Percentiles rank a stretch among this genome's conserved stretches.
Evolutionary conservation across 92 coral and sea anemone genomes (phyloP).

Genomic region (Meandrina meandrites): DNA sequence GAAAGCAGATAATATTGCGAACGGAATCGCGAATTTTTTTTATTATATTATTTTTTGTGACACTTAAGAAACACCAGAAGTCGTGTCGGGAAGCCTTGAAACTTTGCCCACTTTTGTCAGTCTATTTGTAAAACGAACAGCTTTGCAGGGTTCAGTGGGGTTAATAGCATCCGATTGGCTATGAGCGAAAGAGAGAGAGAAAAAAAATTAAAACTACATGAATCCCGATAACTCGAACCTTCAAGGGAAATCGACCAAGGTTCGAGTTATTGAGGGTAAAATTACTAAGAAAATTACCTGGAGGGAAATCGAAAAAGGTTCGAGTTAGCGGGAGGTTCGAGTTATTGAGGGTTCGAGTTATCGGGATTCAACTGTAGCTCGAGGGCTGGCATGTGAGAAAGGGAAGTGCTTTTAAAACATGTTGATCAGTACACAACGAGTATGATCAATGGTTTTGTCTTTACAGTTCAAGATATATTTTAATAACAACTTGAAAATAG

Average conservation of each 20-base stretch:
- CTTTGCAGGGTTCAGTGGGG: background rate
- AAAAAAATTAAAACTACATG: background rate
- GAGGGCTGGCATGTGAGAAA: background rate
- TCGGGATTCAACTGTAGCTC: too few relatives aligned
- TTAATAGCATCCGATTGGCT: background rate
- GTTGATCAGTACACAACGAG: background rate
- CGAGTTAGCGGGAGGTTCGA: too few relatives aligned
- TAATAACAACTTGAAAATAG: background rate
- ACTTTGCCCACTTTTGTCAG: background rate
- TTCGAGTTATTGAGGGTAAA: too few relatives aligned
- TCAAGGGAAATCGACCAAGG: too few relatives aligned
- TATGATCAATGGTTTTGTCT: too few relatives aligned
- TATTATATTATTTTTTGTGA: background rate
- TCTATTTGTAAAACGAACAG: background rate
- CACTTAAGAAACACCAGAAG: background rate
- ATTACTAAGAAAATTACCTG: too few relatives aligned
- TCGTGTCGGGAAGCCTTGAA: background rate
- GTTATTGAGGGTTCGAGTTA: too few relatives aligned
- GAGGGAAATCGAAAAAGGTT: too few relatives aligned
- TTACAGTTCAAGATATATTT: background rate
- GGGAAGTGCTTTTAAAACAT: background rate
- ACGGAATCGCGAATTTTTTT: background rate
- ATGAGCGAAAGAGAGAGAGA: background rate
- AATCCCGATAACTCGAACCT: too few relatives aligned
- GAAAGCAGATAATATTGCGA: background rate